A percentile compares a stretch with the other conserved stretches of the same genome.
Evolutionary conservation across 2,888 invertebrate species (phyloP).

Genomic region (Melanchra persicariae): DNA sequence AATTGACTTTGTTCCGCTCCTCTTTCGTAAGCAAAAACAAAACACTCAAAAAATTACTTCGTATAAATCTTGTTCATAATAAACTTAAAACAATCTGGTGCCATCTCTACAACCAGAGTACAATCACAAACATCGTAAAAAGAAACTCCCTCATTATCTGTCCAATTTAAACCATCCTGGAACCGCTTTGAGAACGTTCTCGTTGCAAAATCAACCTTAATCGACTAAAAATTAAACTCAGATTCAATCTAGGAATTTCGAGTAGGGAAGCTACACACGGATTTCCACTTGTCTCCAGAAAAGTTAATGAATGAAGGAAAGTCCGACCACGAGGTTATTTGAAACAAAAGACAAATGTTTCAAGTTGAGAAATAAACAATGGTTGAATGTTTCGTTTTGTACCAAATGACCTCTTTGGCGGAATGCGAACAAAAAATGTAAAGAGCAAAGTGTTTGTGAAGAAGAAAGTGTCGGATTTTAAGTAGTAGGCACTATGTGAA

Average conservation of each 20-base stretch:
- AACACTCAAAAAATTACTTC: slow-evolving; percentile 46
- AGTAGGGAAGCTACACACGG: slow-evolving; percentile 69
- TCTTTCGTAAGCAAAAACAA: slow-evolving; percentile 49
- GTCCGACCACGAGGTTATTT: slow-evolving; percentile 75
- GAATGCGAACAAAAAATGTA: slow-evolving; percentile 68
- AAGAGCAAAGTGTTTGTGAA: slow-evolving; percentile 56
- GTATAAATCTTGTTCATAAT: slow-evolving; percentile 53
- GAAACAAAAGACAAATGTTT: slow-evolving; percentile 76
- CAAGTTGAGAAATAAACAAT: slow-evolving; percentile 71
- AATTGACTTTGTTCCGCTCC: slow-evolving; percentile 40
- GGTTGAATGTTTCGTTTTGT: slow-evolving; percentile 53
- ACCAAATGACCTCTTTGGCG: slow-evolving; percentile 68
- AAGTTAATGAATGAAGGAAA: slow-evolving; percentile 82
- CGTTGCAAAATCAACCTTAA: slow-evolving; percentile 56
- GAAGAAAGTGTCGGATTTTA: slow-evolving; percentile 62
- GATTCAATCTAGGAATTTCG: slow-evolving; percentile 41
- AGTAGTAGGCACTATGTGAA: slow-evolving; percentile 56
- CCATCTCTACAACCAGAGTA: slow-evolving; percentile 62
- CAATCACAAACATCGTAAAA: slow-evolving; percentile 73
- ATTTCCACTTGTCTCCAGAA: slow-evolving; percentile 77
- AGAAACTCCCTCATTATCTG: slow-evolving; percentile 75
- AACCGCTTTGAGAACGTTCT: slow-evolving; percentile 54
- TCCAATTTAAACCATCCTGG: slow-evolving; percentile 74
- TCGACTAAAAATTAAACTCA: slow-evolving; percentile 52
- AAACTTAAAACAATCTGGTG: slow-evolving; percentile 60